Percentiles rank a stretch among this genome's conserved stretches.
Evolutionary conservation across 1,140 invertebrate species (phyloP).

Genomic region (Scaptodrosophila lebanonensis): DNA sequence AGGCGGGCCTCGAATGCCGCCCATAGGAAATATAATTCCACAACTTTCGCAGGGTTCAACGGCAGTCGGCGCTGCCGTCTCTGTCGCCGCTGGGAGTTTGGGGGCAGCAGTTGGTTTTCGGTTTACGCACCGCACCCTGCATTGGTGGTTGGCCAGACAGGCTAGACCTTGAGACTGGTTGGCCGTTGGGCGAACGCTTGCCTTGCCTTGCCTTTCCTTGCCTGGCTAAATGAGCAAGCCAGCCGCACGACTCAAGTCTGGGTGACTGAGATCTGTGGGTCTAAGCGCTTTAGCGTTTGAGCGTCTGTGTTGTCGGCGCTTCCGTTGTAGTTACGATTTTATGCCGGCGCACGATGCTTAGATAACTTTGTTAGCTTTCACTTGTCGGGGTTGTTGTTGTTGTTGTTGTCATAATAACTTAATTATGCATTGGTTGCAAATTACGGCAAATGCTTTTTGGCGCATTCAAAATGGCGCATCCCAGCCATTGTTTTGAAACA

Average conservation of each 20-base stretch:
- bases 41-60: constrained; percentile 30
- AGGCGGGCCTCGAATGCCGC: constrained; percentile 57
- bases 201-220: neutral
- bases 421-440: constrained; percentile 64
- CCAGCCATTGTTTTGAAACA: constrained; percentile 28
- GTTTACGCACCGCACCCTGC: constrained; percentile 43
- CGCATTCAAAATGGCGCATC: constrained; percentile 54
- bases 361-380: constrained; percentile 63
- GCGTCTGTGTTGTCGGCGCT: constrained; percentile 4
- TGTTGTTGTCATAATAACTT: constrained; percentile 56
- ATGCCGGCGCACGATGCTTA: constrained; percentile 28
- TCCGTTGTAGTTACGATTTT: constrained; percentile 15
- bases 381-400: constrained; percentile 21
- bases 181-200: constrained; percentile 30
- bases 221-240: neutral
- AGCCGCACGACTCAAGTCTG: no score
- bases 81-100: neutral
- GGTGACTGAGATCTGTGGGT: no score
- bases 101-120: constrained; percentile 33
- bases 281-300: no score
- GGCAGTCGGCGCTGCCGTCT: constrained; percentile 1
- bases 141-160: constrained; percentile 63
- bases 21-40: constrained; percentile 73
- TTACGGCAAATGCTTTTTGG: constrained; percentile 44
- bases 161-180: constrained; percentile 46